phyloP scores from a whole-genome alignment of 64 coral and sea anemone genomes.

The Orbicella faveolata region DNA sequence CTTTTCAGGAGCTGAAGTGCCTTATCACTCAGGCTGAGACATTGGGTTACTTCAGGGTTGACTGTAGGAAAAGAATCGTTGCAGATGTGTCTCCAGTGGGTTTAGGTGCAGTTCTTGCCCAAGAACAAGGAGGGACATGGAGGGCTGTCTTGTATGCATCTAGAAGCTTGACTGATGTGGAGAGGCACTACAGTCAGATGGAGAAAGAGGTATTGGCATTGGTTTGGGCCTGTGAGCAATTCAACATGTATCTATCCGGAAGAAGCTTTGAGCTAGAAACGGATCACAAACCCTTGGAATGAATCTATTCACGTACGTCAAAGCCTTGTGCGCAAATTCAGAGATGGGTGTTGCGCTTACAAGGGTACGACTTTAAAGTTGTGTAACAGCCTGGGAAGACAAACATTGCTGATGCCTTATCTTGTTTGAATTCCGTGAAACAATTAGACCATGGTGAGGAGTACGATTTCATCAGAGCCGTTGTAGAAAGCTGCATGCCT shows the following conservation, averaged over 20 bases:
- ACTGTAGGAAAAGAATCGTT: conserved; percentile 8
- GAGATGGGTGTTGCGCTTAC: conserved; percentile 12
- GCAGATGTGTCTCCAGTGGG: conserved; percentile 6
- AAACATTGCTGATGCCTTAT: conserved; percentile 39
- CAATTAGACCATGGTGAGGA: not conserved
- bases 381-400: conserved; percentile 40
- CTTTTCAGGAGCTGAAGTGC: conserved; percentile 10
- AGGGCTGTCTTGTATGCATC: conserved; percentile 19
- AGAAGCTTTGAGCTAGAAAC: not conserved
- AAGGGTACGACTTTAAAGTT: conserved; percentile 8
- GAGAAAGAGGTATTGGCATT: conserved; percentile 23
- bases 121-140: not conserved
- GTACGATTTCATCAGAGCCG: not conserved
- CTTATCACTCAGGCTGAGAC: not conserved
- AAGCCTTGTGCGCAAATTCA: not conserved
- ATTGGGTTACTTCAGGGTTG: not conserved
- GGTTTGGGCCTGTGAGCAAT: conserved; percentile 14
- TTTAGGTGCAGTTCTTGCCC: not conserved
- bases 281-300: conserved; percentile 11
- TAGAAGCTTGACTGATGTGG: conserved; percentile 3
- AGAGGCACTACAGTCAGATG: conserved; percentile 28
- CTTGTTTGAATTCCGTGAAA: not conserved
- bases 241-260: not conserved
- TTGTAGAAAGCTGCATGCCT: conserved; percentile 42
- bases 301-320: not conserved